Base-by-base conservation (phyloP, 2,888 invertebrate species). In the Abrostola triplasia region DNA sequence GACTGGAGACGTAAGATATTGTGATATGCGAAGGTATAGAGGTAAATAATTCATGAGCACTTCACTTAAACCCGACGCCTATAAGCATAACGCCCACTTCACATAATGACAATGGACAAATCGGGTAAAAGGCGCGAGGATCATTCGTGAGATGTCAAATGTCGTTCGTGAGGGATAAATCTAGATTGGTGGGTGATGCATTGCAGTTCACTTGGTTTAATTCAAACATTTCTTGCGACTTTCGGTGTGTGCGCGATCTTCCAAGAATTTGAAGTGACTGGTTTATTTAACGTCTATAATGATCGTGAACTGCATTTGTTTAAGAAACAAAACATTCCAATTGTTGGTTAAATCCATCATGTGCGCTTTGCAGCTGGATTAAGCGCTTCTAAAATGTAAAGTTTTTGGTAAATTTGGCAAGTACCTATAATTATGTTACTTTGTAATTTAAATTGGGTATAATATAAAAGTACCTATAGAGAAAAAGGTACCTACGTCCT, bases 21-120 rank as follows among this genome's bases (percentile, higher is more conserved):
- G 84, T 84, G 78, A 87, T 77, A 69, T 81, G 78, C 77, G 81
- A 83, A 82, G 82, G 81, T 82, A 74, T 62, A 50, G 64, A 63
- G 44, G 82, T 92, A 89, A 91, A 93, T 92, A 92, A 93, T 92
- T 91, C 92, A 93, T 92, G 90, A 92, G 87, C 77, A 80, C 79
- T 84, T 87, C 85, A 85, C 87, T 87, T 88, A 89, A 89, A 81
- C 83, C 78, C 81, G 69, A 76, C 76, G 80, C 79, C 80, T 77
- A 68, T 67, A 74, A 73, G 73, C 79, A 74, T 80, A 74, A 82
- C 81, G 80, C 84, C 84, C 79, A 82, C 79, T 74, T 75, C 79
- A 74, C 78, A 77, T 77, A 82, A 88, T 86, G 84, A 89, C 88
- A 91, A 91, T 88, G 85, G 86, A 86, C 87, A 88, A 88, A 88